Evolutionary conservation across 2,797 vertebrate genomes (phyloP).

Genomic region (Tolypeutes matacus): DNA sequence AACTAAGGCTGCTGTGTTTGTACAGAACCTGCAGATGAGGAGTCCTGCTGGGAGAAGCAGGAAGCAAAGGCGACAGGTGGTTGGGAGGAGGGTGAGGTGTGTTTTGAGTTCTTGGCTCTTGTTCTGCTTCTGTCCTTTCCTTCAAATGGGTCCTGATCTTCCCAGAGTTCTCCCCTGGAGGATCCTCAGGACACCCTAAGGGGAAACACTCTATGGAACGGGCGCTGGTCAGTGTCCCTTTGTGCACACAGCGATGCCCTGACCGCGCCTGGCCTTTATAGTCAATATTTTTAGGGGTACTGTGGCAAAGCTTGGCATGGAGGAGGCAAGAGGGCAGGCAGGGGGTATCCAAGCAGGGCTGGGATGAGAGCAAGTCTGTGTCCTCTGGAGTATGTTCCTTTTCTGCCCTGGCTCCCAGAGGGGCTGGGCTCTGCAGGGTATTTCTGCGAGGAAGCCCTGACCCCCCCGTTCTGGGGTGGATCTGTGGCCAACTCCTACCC

Average conservation of each 20-base stretch:
- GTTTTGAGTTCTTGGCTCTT: neutral
- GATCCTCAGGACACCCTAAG: slow-evolving; percentile 58
- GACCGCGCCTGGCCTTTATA: slow-evolving; percentile 18
- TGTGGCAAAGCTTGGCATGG: slow-evolving; percentile 79
- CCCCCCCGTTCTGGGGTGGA: slow-evolving; percentile 74
- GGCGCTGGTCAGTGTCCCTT: slow-evolving; percentile 78
- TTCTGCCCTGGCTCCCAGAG: slow-evolving; percentile 57
- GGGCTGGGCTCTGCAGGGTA: slow-evolving; percentile 43
- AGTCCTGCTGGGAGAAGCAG: neutral
- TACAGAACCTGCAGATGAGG: slow-evolving; percentile 38
- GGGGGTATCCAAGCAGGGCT: slow-evolving; percentile 43
- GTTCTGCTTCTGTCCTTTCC: slow-evolving; percentile 54
- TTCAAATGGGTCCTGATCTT: slow-evolving; percentile 6
- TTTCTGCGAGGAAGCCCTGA: slow-evolving; percentile 41
- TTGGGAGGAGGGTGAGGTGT: neutral
- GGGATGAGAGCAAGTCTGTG: slow-evolving; percentile 62
- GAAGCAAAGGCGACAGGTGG: slow-evolving; percentile 5
- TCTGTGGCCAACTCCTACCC: slow-evolving; percentile 85
- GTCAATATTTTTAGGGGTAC: slow-evolving; percentile 84
- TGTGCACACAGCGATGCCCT: slow-evolving; percentile 7
- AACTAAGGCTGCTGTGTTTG: slow-evolving; percentile 32
- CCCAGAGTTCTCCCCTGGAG: slow-evolving; percentile 48
- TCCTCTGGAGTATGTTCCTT: neutral
- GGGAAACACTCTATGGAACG: slow-evolving; percentile 81
- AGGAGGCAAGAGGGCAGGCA: slow-evolving; percentile 65